Evolutionary conservation across 2,888 invertebrate species (phyloP).

Genomic region (Meiosimyza decipiens): DNA sequence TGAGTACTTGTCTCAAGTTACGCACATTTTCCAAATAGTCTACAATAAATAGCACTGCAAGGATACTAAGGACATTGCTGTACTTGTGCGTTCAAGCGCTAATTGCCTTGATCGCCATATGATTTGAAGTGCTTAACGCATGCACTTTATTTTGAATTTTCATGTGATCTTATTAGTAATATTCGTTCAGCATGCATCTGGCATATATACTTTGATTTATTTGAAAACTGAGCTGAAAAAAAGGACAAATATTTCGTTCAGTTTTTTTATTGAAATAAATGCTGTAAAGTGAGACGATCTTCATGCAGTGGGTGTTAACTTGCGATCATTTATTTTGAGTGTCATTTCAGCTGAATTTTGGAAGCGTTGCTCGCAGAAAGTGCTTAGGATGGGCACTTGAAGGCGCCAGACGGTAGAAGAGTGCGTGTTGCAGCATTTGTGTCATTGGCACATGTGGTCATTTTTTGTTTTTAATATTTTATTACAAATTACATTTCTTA

Average conservation of each 20-base stretch:
- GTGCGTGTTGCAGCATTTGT: background rate
- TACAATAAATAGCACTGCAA: no score
- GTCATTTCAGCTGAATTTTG: background rate
- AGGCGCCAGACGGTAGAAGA: constrained; percentile 16
- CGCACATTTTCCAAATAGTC: no score
- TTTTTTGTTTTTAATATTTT: no score
- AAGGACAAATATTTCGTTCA: background rate
- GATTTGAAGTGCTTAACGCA: constrained; percentile 17
- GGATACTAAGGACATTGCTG: constrained; percentile 2
- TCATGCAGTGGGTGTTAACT: constrained; percentile 59
- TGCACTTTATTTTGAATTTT: background rate
- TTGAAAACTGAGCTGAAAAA: background rate
- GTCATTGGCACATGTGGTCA: background rate
- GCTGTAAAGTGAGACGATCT: constrained; percentile 19
- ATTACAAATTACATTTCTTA: no score
- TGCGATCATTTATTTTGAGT: constrained; percentile 55
- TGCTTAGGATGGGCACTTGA: constrained; percentile 32
- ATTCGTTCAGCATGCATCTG: background rate
- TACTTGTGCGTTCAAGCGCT: background rate
- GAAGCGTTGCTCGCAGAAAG: background rate
- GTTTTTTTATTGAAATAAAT: background rate
- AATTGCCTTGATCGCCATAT: constrained; percentile 17
- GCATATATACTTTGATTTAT: background rate
- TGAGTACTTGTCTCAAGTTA: no score
- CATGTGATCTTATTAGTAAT: background rate